Base-by-base conservation (phyloP, 2,113 vertebrate genomes). In the Microtus richardsoni region DNA sequence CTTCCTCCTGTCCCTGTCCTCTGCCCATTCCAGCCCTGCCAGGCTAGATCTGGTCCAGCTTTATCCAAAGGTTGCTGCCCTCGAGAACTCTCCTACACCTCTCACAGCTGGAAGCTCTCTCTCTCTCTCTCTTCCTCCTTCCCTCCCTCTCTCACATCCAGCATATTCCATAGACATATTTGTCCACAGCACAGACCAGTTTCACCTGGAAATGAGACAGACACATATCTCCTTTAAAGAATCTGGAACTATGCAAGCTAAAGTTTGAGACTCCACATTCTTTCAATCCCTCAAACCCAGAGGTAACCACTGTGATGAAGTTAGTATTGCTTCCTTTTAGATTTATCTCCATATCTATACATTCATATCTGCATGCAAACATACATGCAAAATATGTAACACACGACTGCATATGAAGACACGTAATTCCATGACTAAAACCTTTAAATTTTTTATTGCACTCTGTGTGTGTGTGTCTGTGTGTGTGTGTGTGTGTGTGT, bases 241-340 rank as follows among this genome's bases (percentile, higher is more conserved):
- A 94, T 66, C 28, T 39, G 36, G 22, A 96, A 93, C 86, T 11
- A 2, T 82, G 60, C 16, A n/a, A 8, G 8, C 58, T 91, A 93
- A 96, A 91, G 22, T 26, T 70, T 89, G 85, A 93, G 41, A 19
- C 64, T 28, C 41, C 44, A 44, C 85, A 49, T 47, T 14, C 68
- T 74, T 7, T 92, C 19, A 47, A 2, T 64, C 36, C 22, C 24
- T 30, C 87, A 70, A 70, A 58, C 28, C 36, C 41, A 14, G 64
- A 64, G 12, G 7, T 70, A 60, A 41, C 44, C 73, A 84, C 22
- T 84, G 68, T 62, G 21, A 28, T 41, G 19, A 86, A 36, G 30
- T 82, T 73, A 73, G 28, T 88, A 39, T 68, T 68, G 79, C n/a
- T 91, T 77, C 68, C 85, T 89, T 73, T 28, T 86, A 71, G 30